Percentiles rank a stretch among this genome's conserved stretches.
phyloP scores from a whole-genome alignment of 1,140 invertebrate genomes.

The Penaeus vannamei region DNA sequence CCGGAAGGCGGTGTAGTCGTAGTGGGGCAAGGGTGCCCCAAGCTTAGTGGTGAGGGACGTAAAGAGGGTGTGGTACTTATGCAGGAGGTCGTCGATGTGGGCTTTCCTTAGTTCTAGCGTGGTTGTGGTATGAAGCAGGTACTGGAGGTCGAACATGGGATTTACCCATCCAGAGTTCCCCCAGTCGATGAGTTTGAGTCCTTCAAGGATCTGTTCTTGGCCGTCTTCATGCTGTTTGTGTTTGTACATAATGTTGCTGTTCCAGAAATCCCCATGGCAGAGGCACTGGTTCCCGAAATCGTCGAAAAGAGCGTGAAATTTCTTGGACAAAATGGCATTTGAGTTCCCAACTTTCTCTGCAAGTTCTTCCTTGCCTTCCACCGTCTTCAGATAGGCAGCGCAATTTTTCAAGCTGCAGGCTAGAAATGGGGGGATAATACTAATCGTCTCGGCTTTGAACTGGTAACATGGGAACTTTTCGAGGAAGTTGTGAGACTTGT shows the following conservation, averaged over 20 bases:
- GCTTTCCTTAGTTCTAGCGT: neutral
- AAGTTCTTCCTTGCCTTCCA: too few relatives aligned
- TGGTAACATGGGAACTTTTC: slow-evolving; percentile 24
- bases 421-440: neutral
- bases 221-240: neutral
- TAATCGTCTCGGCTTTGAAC: neutral
- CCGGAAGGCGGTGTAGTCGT: neutral
- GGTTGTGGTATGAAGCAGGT: slow-evolving; percentile 40
- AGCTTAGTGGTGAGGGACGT: slow-evolving; percentile 25
- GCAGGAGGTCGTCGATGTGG: slow-evolving; percentile 36
- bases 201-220: neutral
- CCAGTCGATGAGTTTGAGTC: slow-evolving; percentile 48
- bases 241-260: slow-evolving; percentile 45
- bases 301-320: neutral
- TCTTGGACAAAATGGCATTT: neutral
- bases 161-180: slow-evolving; percentile 1
- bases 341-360: neutral
- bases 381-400: too few relatives aligned
- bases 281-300: neutral
- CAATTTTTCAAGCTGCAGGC: neutral
- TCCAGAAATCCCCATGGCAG: slow-evolving; percentile 47
- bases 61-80: slow-evolving; percentile 41
- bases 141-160: slow-evolving; percentile 49
- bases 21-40: neutral
- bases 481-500: neutral